Conservation (phyloP, 1,140 invertebrate genomes). For the Conus betulinus region DNA sequence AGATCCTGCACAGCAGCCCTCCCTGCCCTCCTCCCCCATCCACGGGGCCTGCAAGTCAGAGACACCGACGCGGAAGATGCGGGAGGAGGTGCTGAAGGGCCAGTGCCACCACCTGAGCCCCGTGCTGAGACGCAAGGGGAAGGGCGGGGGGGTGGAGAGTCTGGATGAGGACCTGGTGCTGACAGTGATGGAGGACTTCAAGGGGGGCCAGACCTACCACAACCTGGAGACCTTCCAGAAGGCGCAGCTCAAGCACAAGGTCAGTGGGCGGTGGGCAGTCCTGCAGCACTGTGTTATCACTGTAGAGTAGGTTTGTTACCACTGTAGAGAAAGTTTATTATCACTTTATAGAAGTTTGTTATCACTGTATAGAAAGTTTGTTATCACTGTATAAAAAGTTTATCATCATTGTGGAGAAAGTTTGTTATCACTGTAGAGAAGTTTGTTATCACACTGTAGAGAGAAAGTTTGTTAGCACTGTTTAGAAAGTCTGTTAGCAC, state of each 20-base stretch:
- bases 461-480: too few relatives aligned
- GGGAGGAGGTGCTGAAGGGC: slow-evolving; percentile 61
- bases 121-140: slow-evolving; percentile 60
- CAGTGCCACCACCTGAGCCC: slow-evolving; percentile 69
- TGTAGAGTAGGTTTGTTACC: too few relatives aligned
- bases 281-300: too few relatives aligned
- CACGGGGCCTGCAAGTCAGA: slow-evolving; percentile 53
- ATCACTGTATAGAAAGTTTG: too few relatives aligned
- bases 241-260: slow-evolving; percentile 94
- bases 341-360: too few relatives aligned
- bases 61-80: slow-evolving; percentile 55
- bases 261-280: slow-evolving; percentile 66
- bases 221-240: slow-evolving; percentile 97
- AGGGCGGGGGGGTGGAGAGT: slow-evolving; percentile 79
- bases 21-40: slow-evolving; percentile 71
- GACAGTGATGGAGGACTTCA: slow-evolving; percentile 79
- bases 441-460: too few relatives aligned
- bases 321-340: too few relatives aligned
- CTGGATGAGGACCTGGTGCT: slow-evolving; percentile 86
- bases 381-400: too few relatives aligned
- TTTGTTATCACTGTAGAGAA: too few relatives aligned
- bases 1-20: slow-evolving; percentile 66
- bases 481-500: too few relatives aligned
- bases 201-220: slow-evolving; percentile 83
- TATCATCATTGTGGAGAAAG: too few relatives aligned